Base-by-base conservation (phyloP, 2,888 invertebrate genomes). In the Melipona bicolor region DNA sequence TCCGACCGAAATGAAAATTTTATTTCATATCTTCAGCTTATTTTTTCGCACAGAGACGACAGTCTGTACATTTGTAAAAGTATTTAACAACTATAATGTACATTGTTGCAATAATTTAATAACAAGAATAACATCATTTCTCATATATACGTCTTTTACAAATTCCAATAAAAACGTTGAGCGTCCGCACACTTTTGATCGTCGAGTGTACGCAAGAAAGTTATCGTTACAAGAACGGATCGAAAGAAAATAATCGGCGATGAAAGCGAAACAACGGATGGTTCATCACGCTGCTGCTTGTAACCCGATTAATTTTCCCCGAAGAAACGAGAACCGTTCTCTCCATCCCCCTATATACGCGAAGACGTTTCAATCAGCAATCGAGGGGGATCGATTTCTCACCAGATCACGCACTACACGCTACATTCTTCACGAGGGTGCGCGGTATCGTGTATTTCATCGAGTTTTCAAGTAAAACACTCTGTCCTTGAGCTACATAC, bases 251-350 rank as follows among this genome's bases (percentile, higher is more conserved):
- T 50, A 50, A 9, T 50, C 62, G 62, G 9, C n/a, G 50, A 67
- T 3, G 24, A 49, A 68, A 62, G 32, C 3, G 19, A 32, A 62
- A 19, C 17, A 62, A 15, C 62, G 32, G 68, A 68, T 68, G 50
- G 50, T 68, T 50, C 50, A 68, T 50, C 68, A 43, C 43, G 43
- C 43, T 9, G 43, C 43, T 11, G 9, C 36, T 36, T 36, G 36
- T 36, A 59, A 24, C 56, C 4, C 70, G 56, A 56, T 43, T 71
- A 52, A 50, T 74, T 73, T 52, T 54, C n/a, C 52, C 74, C 52
- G 36, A 24, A 19, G 19, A 49, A 65, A 4, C 36, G 21, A n/a
- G 64, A 15, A 52, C 32, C 43, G 43, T 43, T 17, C 5, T 43
- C 6, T 13, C 36, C 56, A 19, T 27, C 11, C 19, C 15, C 6